Base-by-base conservation (phyloP, 2,113 vertebrate genomes). In the Podocnemis expansa region DNA sequence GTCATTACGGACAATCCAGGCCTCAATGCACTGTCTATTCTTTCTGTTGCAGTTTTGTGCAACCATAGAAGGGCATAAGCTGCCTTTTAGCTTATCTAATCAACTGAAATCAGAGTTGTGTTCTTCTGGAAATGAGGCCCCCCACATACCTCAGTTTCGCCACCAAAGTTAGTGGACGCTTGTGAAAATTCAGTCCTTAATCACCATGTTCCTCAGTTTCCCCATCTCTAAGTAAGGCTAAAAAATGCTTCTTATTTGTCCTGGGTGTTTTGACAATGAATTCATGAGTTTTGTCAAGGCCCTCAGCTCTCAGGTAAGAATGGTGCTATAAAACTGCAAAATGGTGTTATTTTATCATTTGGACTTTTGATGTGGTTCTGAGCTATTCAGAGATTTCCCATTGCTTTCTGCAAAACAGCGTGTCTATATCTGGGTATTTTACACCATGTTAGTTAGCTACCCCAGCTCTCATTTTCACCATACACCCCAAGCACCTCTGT, bases 121-220 rank as follows among this genome's bases (percentile, higher is more conserved):
- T 87, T 11, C 58, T 91, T 91, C 51, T 96, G 60, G 85, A 88
- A 85, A 80, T 75, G 47, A 92, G n/a, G 67, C 24, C 6, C 19
- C 11, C 24, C 25, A 9, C 34, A 38, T 81, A 52, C 80, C 43
- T 52, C 58, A 34, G 87, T 82, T 51, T 87, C 27, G 82, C 4
- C 60, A 52, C 80, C 31, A 34, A 52, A 80, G 25, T 10, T 16
- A 78, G 27, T 17, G 75, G 24, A 73, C 22, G 22, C 14, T 27
- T 16, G 16, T 3, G 5, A 45, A 67, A 67, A 67, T 16, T 67
- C 63, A 67, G 16, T 8, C 17, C 34, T 67, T n/a, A 67, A n/a
- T n/a, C 29, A n/a, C 17, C 38, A 45, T 4, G 34, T 47, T 19
- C 21, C 51, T 12, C 85, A 56, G 3, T 84, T 95, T 91, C 11